Evolutionary conservation across 2,113 vertebrate genomes (phyloP), one percentile per base, ranked within the genome.

Genomic region (Mus musculus): DNA sequence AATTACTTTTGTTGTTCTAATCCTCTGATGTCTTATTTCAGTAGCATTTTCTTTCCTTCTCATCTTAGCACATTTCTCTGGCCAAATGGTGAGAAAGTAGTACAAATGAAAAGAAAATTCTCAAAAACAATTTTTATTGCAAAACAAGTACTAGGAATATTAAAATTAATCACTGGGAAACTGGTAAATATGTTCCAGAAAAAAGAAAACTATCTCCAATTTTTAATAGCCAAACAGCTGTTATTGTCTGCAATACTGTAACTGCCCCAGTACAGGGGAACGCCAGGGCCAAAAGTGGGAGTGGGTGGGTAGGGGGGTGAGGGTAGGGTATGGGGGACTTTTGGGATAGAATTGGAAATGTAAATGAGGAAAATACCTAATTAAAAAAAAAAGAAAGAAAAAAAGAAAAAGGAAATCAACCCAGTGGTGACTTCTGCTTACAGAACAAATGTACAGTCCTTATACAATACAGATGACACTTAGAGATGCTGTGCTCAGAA

Each of bases 121-220:
- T 65, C 16, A 75, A 36, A 96, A 87, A 69, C 54, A 61, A 28
- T 95, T 91, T 91, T 75, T 49, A 91, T 75, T 95, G n/a, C 16
- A 93, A 78, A 76, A 85, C 56, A 82, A 82, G 12, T 82, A 61
- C 26, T 46, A 39, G 59, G 22, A 89, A 61, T 84, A 39, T 87
- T 59, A 89, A 85, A 93, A 71, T 85, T 91, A 89, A 95, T 85
- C 63, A 91, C 85, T 81, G 61, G 5, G 3, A 96, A 92, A 80
- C 19, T 67, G 14, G 89, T 67, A 93, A 89, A 95, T 22, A 86
- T 61, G 22, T 22, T 93, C 49, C 81, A 85, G 88, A 87, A n/a
- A n/a, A 89, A 1, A 88, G 33, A 20, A 93, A 94, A 95, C 82
- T 39, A 67, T 14, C 36, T 92, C 7, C 13, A 67, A 30, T 5